Evolutionary conservation across 2,797 vertebrate genomes (phyloP), one percentile per base, ranked within the genome.

Genomic region (Sebastiscus tertius): DNA sequence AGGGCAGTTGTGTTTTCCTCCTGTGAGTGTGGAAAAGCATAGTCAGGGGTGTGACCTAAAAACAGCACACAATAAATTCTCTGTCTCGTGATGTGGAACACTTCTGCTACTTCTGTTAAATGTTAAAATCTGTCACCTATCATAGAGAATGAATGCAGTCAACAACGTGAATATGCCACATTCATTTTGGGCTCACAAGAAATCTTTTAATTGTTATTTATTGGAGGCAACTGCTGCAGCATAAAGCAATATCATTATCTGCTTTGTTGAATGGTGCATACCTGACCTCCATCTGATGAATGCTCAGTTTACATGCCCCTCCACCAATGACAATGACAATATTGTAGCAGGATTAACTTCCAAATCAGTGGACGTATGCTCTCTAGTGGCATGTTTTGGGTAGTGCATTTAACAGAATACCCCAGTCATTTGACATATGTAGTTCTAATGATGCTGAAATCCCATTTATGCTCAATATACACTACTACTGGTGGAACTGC

Each of bases 371-470:
- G 5, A 59, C 2, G 4, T 34, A 4, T 36, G 86, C 84, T 3
- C 80, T 88, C 91, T 89, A 86, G 88, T 87, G 94, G 80, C 20
- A 8, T 13, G 0, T 64, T 54, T 0, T 16, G 2, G 54, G 33
- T 70, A 92, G 0, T 84, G 75, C 87, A 83, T 1, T 1, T 27
- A 10, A 14, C 42, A 67, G 24, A 67, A 33, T 22, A n/a, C 10
- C 2, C 4, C 31, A 31, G 6, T 14, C 22, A 8, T 8, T 5
- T 46, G 59, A 24, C 8, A n/a, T 11, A 29, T 20, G 20, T 36
- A 22, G 16, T n/a, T 74, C 2, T 56, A 24, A n/a, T 64, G 27
- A 75, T 5, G 13, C 11, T 62, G 7, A 58, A 73, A 74, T 61
- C 4, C 5, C 4, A 34, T 39, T n/a, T 11, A 70, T 34, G 16